Conservation (phyloP, 2,888 invertebrate genomes). For the Zele albiditarsus region DNA sequence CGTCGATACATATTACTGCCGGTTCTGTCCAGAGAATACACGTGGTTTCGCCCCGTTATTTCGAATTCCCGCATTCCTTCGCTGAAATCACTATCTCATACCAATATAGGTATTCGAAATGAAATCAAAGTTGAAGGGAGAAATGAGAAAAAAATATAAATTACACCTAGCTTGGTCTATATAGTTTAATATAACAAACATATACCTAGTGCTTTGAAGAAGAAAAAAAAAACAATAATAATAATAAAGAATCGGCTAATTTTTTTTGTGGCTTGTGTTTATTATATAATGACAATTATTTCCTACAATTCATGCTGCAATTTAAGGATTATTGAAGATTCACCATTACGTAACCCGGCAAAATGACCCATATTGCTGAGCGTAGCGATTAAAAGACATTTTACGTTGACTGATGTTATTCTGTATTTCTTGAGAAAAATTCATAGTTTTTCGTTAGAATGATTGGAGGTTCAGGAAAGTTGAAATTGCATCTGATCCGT, state of each 20-base stretch:
- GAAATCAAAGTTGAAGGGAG: not conserved
- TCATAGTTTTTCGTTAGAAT: not conserved
- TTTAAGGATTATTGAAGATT: not conserved
- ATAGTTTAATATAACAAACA: constrained; percentile 52
- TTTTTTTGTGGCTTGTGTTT: constrained; percentile 55
- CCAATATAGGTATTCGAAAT: not conserved
- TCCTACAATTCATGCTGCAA: not conserved
- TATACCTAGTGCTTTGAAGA: constrained; percentile 48
- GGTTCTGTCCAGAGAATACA: constrained; percentile 53
- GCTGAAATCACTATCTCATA: not conserved
- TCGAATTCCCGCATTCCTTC: not conserved
- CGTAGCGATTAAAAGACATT: too few species aligned
- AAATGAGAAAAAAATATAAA: constrained; percentile 34
- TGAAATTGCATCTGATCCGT: constrained; percentile 71
- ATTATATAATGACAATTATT: constrained; percentile 32
- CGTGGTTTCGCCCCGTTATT: constrained; percentile 13
- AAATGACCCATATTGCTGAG: too few species aligned
- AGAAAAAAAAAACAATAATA: constrained; percentile 46
- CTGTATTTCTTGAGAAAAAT: not conserved
- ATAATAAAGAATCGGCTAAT: constrained; percentile 62
- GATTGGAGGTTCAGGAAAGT: constrained; percentile 61
- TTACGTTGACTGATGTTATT: too few species aligned
- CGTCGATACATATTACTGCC: constrained; percentile 59
- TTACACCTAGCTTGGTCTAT: constrained; percentile 43
- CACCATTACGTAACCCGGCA: too few species aligned